Conservation (phyloP, 2,797 vertebrate species). For the Spondyliosoma cantharus region DNA sequence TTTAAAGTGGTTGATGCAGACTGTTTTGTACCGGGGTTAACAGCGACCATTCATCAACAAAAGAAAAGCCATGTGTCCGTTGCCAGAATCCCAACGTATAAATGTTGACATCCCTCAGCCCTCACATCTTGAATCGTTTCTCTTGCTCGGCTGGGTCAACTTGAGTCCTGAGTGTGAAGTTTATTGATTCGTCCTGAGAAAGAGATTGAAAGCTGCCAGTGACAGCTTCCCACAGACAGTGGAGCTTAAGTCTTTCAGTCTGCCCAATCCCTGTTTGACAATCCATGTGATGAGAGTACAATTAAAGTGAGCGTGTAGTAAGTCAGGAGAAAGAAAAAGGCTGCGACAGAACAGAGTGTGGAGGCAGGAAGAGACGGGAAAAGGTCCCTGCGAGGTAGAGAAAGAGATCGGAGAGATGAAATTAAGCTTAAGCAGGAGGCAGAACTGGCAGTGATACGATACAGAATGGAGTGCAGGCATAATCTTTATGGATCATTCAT, state of each 20-base stretch:
- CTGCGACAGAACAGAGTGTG: background rate
- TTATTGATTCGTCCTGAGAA: constrained; percentile 61
- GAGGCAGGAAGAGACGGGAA: background rate
- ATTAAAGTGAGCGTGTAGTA: constrained; percentile 47
- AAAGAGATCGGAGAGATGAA: constrained; percentile 9
- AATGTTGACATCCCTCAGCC: constrained; percentile 39
- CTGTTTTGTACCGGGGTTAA: background rate
- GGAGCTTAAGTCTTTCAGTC: constrained; percentile 45
- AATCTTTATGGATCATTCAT: constrained; percentile 46
- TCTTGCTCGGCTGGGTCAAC: constrained; percentile 38
- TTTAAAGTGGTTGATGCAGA: constrained; percentile 4
- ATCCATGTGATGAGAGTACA: constrained; percentile 47
- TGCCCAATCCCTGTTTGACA: constrained; percentile 51
- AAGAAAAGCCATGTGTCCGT: background rate
- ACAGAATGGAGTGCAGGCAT: constrained; percentile 36
- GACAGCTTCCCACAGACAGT: constrained; percentile 49
- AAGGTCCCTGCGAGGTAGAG: background rate
- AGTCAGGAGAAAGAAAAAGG: constrained; percentile 7
- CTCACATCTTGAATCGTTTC: constrained; percentile 34
- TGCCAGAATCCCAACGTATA: constrained; percentile 35
- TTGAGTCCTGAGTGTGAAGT: constrained; percentile 43
- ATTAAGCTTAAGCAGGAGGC: constrained; percentile 19
- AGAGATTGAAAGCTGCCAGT: constrained; percentile 61
- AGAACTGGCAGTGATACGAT: constrained; percentile 39
- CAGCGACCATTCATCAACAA: background rate